These are phyloP conservation scores for Narcine bancroftii DNA, from an alignment of 2,113 vertebrate genomes.

Conservation along the genomic window DNA sequence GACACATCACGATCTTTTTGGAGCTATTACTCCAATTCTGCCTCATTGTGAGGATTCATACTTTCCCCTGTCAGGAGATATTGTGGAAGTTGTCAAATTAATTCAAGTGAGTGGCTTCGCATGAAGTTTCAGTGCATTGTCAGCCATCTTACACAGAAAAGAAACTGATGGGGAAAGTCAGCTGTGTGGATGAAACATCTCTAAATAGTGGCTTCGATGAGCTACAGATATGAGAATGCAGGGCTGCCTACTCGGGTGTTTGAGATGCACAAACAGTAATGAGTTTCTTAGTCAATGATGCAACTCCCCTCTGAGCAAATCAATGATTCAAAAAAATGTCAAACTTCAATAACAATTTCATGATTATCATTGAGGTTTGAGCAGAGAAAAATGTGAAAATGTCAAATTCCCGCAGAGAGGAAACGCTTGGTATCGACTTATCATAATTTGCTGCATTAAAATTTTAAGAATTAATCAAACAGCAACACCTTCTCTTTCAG, in stretches of 20 bases:
- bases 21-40: not conserved
- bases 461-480: not conserved
- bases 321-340: constrained; percentile 9
- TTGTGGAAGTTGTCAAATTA: not conserved
- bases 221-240: not conserved
- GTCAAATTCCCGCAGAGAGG: not conserved
- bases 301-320: constrained; percentile 16
- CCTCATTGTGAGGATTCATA: not conserved
- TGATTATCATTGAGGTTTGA: not conserved
- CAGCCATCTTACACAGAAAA: not conserved
- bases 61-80: not conserved
- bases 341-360: constrained; percentile 31
- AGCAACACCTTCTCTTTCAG: not conserved
- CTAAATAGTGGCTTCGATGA: not conserved
- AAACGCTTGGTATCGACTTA: not conserved
- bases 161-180: not conserved
- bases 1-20: not conserved
- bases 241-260: not conserved
- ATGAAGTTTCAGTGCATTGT: not conserved
- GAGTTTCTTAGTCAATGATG: constrained; percentile 26
- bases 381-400: not conserved
- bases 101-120: not conserved
- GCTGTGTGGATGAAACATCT: no score
- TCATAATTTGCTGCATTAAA: constrained; percentile 19
- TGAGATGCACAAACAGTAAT: constrained; percentile 5